Evolutionary conservation across 1,140 invertebrate genomes (phyloP), one percentile per base, ranked within the genome.

Genomic region (Bombus sylvicola): DNA sequence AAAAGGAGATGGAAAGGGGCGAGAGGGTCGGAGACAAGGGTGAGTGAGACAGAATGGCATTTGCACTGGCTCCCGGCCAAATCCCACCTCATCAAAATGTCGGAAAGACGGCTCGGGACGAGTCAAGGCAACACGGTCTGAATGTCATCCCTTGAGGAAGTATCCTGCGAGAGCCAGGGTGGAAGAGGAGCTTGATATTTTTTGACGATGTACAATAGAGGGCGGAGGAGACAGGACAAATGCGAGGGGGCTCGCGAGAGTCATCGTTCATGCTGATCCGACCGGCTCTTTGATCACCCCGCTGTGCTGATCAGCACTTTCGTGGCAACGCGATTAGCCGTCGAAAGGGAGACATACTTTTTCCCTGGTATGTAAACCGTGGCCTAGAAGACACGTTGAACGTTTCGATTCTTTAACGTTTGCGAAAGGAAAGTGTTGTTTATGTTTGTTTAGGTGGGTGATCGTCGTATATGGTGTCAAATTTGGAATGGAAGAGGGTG

Each of bases 1-100:
- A 39, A 12, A 68, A 59, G 41, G 68, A 22, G 73, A 68, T 25
- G 34, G 25, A 37, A 59, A 62, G 75, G 71, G 47, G 5, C 22
- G 12, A 25, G 59, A 53, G 47, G 31, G 3, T 68, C 25, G 34
- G 12, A 3, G 57, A 66, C 76, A 39, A 74, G 85, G 72, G 68
- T 59, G 84, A 84, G 39, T 47, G 87, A 91, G 86, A 87, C 84
- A 81, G 89, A 91, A 90, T 85, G 88, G 90, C 86, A 92, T 92
- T 92, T 92, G 88, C 87, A 91, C 85, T 92, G 92, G 92, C 91
- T 92, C 85, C 73, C 83, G 81, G 92, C 92, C 92, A 92, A 92
- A 92, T 92, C 89, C 91, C 86, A 92, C 91, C 90, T 92, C 92
- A 92, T 92, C 92, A 92, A 92, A 92, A 92, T 92, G 90, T 92